Base-by-base conservation (phyloP, 2,797 vertebrate genomes). In the Natrix natrix region DNA sequence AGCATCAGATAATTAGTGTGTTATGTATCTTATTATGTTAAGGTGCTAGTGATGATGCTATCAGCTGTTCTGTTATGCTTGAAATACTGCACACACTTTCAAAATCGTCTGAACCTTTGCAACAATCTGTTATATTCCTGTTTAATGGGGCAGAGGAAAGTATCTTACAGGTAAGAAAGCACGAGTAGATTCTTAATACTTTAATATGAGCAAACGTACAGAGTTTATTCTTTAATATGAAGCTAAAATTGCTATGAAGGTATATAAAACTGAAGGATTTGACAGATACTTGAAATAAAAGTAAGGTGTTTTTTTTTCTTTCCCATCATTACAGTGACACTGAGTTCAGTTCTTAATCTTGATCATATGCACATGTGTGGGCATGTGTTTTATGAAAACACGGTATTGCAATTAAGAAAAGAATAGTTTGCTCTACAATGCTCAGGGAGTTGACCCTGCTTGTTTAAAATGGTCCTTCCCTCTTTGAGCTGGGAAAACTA, bases 101-200 rank as follows among this genome's bases (percentile, higher is more conserved):
- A 56, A 98, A 98, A 91, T 98, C 98, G 91, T 97, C 99, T 6
- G 97, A 98, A 16, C 97, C 98, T 88, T 97, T 99, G 92, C 98
- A 96, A 43, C 99, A 99, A 37, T 99, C 99, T 8, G 97, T 99
- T 16, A 96, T 99, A 96, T 99, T 99, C 96, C 98, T 99, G 94
- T 99, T 99, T 96, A 99, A 99, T 59, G 99, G 99, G 28, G 99
- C 99, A 2, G 99, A 99, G 97, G 99, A 99, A 97, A 99, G 99
- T 94, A 94, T 99, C 92, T 97, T 99, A 90, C 99, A 99, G 98
- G 99, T 99, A 92, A 97, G 97, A 94, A 90, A 93, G 26, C n/a
- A 91, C 89, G 78, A 69, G 24, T 48, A 74, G 66, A 87, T 69
- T 90, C 95, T 52, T 86, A 89, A 93, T 93, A 92, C 83, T 6